These are phyloP conservation scores for Chloroclysta siterata DNA, from an alignment of 2,888 invertebrate species.

Conservation along the genomic window DNA sequence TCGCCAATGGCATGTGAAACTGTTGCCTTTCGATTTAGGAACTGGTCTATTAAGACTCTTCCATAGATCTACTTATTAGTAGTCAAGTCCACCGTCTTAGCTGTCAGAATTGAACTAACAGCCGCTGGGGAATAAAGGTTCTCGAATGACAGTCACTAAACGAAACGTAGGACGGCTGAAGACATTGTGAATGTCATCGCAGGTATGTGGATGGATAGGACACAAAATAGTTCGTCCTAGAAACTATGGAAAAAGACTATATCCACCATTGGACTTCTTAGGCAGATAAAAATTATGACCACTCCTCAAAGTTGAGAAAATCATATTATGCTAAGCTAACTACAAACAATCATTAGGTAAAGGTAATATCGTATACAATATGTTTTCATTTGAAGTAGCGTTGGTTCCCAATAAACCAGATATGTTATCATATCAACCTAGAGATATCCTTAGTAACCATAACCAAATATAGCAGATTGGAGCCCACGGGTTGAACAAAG, in stretches of 20 bases:
- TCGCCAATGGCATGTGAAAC: constrained; percentile 1
- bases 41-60: neutral
- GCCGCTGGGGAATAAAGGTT: neutral
- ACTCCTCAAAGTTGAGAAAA: neutral
- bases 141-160: too few species aligned
- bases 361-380: neutral
- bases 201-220: too few species aligned
- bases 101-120: too few species aligned
- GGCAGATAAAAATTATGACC: too few species aligned
- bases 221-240: too few species aligned
- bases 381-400: neutral
- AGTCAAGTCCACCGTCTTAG: too few species aligned
- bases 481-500: constrained; percentile 21
- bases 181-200: too few species aligned
- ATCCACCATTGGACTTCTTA: too few species aligned
- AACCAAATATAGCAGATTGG: constrained; percentile 12
- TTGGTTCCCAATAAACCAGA: constrained; percentile 3
- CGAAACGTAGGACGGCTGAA: too few species aligned
- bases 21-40: constrained; percentile 1
- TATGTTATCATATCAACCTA: constrained; percentile 14
- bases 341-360: neutral
- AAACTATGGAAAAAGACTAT: too few species aligned
- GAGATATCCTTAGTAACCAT: constrained; percentile 14
- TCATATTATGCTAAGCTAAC: neutral
- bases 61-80: too few species aligned